Conservation (phyloP, 2,888 invertebrate genomes). For the Gymnosoma rotundatum region DNA sequence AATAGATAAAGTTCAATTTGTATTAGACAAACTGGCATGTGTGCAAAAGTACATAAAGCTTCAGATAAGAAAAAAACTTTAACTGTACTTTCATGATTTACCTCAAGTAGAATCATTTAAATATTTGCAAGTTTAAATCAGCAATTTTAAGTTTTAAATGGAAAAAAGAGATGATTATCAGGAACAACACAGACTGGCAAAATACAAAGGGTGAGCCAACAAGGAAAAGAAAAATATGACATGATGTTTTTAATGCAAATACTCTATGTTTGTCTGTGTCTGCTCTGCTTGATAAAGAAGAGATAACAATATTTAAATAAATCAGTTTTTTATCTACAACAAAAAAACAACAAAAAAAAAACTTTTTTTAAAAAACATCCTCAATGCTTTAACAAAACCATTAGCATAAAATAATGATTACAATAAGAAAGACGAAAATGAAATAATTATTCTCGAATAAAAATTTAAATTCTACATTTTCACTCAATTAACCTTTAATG, state of each 20-base stretch:
- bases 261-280: no score
- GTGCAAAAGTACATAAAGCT: constrained; percentile 12
- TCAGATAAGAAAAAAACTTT: constrained; percentile 25
- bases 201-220: neutral
- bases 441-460: neutral
- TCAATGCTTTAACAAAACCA: neutral
- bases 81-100: constrained; percentile 4
- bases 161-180: constrained; percentile 25
- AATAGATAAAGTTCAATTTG: constrained; percentile 69
- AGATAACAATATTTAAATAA: no score
- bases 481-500: constrained; percentile 45
- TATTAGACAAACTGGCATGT: constrained; percentile 49
- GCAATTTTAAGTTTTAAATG: constrained; percentile 33
- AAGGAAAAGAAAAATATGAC: neutral
- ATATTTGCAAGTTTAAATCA: constrained; percentile 23
- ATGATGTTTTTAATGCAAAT: no score
- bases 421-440: neutral
- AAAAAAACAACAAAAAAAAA: no score
- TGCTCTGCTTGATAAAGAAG: no score
- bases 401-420: neutral
- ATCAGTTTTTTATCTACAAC: no score
- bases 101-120: constrained; percentile 20
- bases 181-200: neutral
- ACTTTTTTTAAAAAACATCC: constrained; percentile 1
- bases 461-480: constrained; percentile 31